Base-by-base conservation (phyloP, 2,113 vertebrate genomes). In the Chlamydotis undulata region DNA sequence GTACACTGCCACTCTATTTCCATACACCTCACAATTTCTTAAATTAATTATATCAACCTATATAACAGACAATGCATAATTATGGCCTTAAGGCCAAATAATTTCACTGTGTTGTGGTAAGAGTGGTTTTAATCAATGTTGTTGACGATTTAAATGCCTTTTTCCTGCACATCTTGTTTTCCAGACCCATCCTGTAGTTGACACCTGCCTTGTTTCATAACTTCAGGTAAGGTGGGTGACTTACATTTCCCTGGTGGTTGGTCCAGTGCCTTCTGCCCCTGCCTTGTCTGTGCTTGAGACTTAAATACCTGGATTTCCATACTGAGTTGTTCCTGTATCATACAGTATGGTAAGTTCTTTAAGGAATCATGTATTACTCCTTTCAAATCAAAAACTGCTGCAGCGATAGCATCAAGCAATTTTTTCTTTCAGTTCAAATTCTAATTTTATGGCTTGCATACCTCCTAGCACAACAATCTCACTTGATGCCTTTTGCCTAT, bases 191-290 rank as follows among this genome's bases (percentile, higher is more conserved):
- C 16, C 19, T 83, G 7, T 23, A 49, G 23, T 12, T 83, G 80
- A 65, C 50, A 41, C 1, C 43, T 52, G 24, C 39, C 14, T 69
- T 80, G 24, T 60, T 83, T 86, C 31, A 12, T 61, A 31, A 41
- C 28, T 88, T 68, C 15, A 37, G 14, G 35, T 19, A 65, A 89
- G 22, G 8, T 0, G 1, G 16, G 19, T 25, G 22, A 52, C 6
- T n/a, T 67, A 63, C 4, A 7, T 59, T 60, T 57, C 61, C 22
- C 49, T 18, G 14, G 25, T 1, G 3, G 7, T 45, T 2, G 0
- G 39, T 39, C 28, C 74, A 77, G 12, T 35, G 37, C 28, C 16
- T 87, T 16, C 45, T 81, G 26, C 23, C 37, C 16, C 41, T 67
- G 19, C 10, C 4, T 21, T 57, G 6, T 53, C 35, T 67, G 10